Evolutionary conservation across 2,797 vertebrate genomes (phyloP), one percentile per base, ranked within the genome.

Genomic region (Poecilia velifera): DNA sequence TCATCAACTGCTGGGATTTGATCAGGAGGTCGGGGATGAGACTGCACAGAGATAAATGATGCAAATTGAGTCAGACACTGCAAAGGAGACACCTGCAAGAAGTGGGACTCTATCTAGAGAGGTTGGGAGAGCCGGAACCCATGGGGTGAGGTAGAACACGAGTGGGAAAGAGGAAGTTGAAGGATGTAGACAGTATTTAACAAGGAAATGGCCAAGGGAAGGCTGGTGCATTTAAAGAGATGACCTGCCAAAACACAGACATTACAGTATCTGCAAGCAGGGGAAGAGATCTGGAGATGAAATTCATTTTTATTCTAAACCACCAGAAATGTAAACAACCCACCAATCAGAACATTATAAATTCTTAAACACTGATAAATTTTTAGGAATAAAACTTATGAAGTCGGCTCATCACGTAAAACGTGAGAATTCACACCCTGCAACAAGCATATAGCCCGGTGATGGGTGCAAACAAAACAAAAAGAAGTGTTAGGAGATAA

Each of bases 31-130:
- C 90, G 28, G 43, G 71, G 85, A 81, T 91, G 90, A 92, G 86
- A 82, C 72, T 3, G 31, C 82, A 78, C 78, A 79, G 53, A 36
- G 28, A 81, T 43, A 81, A 86, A 55, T 88, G 92, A 94, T 89
- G 89, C 83, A 93, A 92, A 95, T 90, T 78, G 81, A 91, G 84
- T 86, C 78, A 79, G 93, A 90, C 90, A 82, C 84, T 72, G 90
- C 82, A 89, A 92, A 92, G 83, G 80, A 91, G 83, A 77, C 3
- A 16, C 71, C 12, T 43, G 82, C 81, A 79, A 86, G 66, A 64
- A 86, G 89, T 79, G 79, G 78, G 80, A 82, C 34, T 76, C 51
- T 47, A 2, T 1, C 73, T 70, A 46, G 80, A 0, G 34, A 86
- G 77, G 13, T 79, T 49, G 16, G 31, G 71, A 76, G 77, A 75